Percentiles rank a stretch among this genome's conserved stretches.
Evolutionary conservation across 2,113 vertebrate species (phyloP).

Genomic region (Sylvicapra grimmia): DNA sequence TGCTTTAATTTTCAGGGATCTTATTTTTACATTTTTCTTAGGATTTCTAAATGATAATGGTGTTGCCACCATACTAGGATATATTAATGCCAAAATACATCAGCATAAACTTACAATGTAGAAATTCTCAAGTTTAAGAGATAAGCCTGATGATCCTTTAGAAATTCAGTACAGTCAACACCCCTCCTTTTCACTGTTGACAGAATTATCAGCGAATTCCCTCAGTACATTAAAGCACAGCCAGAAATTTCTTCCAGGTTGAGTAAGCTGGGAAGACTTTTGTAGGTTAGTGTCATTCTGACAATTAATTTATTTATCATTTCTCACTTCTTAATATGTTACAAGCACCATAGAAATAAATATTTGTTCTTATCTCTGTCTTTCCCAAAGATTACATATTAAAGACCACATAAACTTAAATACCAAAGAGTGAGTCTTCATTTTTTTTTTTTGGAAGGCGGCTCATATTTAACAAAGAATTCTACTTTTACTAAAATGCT

Average conservation of each 20-base stretch:
- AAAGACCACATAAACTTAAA: neutral
- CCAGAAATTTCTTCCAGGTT: conserved; percentile 20
- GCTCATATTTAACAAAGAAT: neutral
- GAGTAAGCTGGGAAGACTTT: neutral
- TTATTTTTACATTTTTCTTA: neutral
- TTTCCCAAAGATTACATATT: neutral
- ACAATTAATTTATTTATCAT: neutral
- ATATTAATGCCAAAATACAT: neutral
- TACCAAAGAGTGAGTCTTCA: neutral
- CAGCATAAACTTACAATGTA: neutral
- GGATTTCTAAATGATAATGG: neutral
- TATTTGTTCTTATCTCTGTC: neutral
- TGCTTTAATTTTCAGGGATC: neutral
- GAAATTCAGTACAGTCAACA: neutral
- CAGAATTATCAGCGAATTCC: neutral
- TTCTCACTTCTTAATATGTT: neutral
- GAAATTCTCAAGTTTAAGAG: neutral
- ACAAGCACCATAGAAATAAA: neutral
- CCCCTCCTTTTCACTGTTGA: neutral
- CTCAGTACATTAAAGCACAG: neutral
- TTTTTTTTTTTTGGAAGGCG: neutral
- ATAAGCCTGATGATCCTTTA: neutral
- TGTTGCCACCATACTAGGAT: neutral
- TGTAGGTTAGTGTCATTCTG: neutral
- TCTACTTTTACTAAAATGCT: neutral